Base-by-base conservation (phyloP, 2,888 invertebrate genomes). In the Ceriagrion tenellum region DNA sequence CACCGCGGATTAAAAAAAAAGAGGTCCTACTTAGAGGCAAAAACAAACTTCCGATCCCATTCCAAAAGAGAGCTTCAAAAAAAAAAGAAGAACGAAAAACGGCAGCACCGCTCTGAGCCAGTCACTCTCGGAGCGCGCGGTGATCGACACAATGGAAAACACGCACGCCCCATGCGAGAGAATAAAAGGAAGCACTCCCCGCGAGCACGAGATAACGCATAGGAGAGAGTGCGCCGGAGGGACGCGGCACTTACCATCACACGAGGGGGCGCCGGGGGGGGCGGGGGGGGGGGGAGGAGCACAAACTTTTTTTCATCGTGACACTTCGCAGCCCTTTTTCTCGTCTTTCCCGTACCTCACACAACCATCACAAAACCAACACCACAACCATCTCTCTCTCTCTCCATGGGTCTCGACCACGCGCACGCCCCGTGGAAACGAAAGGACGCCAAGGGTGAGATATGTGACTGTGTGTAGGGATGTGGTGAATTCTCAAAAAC, bases 401-500 rank as follows among this genome's bases (percentile, higher is more conserved):
- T 20, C 59, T 59, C 59, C 12, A 8, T 20, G 59, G 18, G 20
- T 20, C 81, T 35, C 81, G 3, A 23, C 81, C n/a, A 8, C 81
- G 35, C 81, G 26, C 81, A 8, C 2, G 81, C 81, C 35, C 81
- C 13, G 13, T n/a, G 69, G n/a, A 69, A n/a, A 35, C 35, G 35
- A 81, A 81, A 81, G 35, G 81, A n/a, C 4, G 47, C 35, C 2
- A 69, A 20, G 59, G 20, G 59, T 20, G 59, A 56, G 59, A 59
- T 1, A 20, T 13, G 47, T 47, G 47, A 47, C n/a, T n/a, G 47
- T 47, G 2, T 47, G 47, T 47, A 47, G 47, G 2, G 47, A 47
- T 47, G 59, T 13, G 81, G 81, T 13, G 81, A 81, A 81, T 81
- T 81, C 81, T 81, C 81, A 35, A 81, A 81, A 81, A 81, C 81